Evolutionary conservation across 2,888 invertebrate genomes (phyloP).

Genomic region (Xestia sexstrigata): DNA sequence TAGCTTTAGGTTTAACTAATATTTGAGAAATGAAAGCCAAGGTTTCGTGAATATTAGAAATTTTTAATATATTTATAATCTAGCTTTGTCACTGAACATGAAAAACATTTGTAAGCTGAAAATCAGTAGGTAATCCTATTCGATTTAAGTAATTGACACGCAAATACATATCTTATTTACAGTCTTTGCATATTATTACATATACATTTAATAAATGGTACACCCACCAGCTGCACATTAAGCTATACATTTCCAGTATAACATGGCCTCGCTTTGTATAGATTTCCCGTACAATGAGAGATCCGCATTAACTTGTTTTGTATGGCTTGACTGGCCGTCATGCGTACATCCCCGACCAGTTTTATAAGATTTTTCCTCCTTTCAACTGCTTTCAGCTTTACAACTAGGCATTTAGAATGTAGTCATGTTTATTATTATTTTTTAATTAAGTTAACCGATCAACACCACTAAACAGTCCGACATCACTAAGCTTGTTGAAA

Average conservation of each 20-base stretch:
- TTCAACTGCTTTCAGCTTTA: neutral
- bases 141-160: neutral
- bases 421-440: neutral
- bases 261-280: too few relatives aligned
- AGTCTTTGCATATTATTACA: neutral
- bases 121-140: neutral
- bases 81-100: neutral
- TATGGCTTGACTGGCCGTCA: too few relatives aligned
- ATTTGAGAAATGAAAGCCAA: neutral
- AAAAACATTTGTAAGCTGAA: neutral
- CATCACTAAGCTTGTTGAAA: neutral
- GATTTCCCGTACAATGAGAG: too few relatives aligned
- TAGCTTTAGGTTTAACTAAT: neutral
- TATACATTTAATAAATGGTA: too few relatives aligned
- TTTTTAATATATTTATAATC: neutral
- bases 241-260: too few relatives aligned
- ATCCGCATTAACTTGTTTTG: too few relatives aligned
- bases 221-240: too few relatives aligned
- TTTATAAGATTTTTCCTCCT: neutral
- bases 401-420: neutral
- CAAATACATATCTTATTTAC: neutral
- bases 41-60: neutral
- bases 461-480: neutral
- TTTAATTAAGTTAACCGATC: constrained; percentile 5
- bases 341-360: neutral